Conservation (phyloP, 2,888 invertebrate species). For the Andrena marginata region DNA sequence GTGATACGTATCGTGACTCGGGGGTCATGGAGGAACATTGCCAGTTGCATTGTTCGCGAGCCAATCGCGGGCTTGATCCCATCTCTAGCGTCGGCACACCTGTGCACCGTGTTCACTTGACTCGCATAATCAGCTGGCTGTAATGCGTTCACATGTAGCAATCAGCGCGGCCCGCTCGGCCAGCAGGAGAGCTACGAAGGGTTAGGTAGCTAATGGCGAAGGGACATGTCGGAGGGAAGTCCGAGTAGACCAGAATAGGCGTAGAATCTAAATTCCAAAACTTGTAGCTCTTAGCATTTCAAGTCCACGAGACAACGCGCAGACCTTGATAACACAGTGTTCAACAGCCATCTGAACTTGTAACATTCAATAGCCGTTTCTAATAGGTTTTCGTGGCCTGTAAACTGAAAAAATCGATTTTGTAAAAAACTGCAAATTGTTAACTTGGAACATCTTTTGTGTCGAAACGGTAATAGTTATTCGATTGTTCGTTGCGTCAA, state of each 20-base stretch:
- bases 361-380: too few relatives aligned
- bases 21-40: not conserved
- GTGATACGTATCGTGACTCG: too few relatives aligned
- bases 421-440: too few relatives aligned
- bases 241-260: not conserved
- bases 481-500: too few relatives aligned
- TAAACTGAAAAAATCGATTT: too few relatives aligned
- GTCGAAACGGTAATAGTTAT: too few relatives aligned
- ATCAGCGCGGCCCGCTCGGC: slow-evolving; percentile 3
- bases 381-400: too few relatives aligned
- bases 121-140: slow-evolving; percentile 46
- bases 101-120: slow-evolving; percentile 44
- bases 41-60: slow-evolving; percentile 37
- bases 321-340: not conserved
- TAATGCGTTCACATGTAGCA: slow-evolving; percentile 41
- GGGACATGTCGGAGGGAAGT: not conserved
- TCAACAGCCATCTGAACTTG: too few relatives aligned
- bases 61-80: slow-evolving; percentile 39
- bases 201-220: not conserved
- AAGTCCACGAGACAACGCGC: not conserved
- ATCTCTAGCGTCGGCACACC: slow-evolving; percentile 46
- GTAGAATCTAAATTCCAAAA: not conserved
- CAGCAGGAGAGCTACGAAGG: slow-evolving; percentile 19
- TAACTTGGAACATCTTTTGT: too few relatives aligned
- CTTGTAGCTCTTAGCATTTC: too few relatives aligned